Conservation (phyloP, 2,888 invertebrate species). For the Junonia oenone region DNA sequence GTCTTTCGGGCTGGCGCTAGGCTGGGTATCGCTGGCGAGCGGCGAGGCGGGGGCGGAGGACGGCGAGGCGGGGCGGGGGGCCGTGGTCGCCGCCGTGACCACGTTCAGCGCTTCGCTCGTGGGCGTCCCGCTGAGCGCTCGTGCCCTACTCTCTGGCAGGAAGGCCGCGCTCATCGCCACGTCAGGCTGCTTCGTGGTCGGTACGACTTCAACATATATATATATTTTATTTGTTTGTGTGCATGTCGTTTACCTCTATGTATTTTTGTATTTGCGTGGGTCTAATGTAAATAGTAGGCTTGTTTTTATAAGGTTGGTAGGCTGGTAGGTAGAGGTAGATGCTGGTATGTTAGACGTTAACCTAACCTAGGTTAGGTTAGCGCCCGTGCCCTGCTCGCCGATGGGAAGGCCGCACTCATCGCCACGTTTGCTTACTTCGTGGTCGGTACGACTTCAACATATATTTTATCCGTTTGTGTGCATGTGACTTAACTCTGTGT, state of each 20-base stretch:
- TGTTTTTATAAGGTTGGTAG: too few species aligned
- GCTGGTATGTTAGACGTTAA: too few species aligned
- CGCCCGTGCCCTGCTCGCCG: slow-evolving; percentile 44
- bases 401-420: slow-evolving; percentile 49
- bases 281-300: too few species aligned
- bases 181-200: slow-evolving; percentile 48
- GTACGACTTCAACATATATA: too few species aligned
- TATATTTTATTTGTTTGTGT: too few species aligned
- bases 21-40: slow-evolving; percentile 59
- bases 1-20: slow-evolving; percentile 57
- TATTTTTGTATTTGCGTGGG: too few species aligned
- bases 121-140: slow-evolving; percentile 53
- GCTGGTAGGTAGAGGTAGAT: too few species aligned
- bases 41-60: slow-evolving; percentile 37
- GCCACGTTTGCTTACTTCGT: slow-evolving; percentile 47
- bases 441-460: too few species aligned
- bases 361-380: too few species aligned
- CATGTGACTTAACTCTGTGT: too few species aligned
- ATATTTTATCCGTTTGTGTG: too few species aligned
- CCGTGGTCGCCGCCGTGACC: slow-evolving; percentile 41
- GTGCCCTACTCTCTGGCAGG: slow-evolving; percentile 44
- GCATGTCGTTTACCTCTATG: too few species aligned
- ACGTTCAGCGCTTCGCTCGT: slow-evolving; percentile 43
- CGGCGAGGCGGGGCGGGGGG: slow-evolving; percentile 33
- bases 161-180: slow-evolving; percentile 50